phyloP scores from a whole-genome alignment of 2,888 invertebrate genomes.

The Electrophaes corylata region DNA sequence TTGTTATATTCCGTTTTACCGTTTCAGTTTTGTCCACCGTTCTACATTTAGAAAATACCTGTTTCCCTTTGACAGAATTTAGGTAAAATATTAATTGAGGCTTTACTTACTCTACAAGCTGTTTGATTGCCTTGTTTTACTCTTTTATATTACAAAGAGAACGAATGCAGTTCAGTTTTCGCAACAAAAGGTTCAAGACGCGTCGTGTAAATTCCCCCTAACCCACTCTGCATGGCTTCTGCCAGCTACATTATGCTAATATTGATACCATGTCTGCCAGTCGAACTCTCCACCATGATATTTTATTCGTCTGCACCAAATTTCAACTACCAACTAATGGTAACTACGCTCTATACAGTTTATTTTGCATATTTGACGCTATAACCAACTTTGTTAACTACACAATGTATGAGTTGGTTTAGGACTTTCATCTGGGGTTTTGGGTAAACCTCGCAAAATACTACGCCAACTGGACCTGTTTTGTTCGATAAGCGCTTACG shows the following conservation, averaged over 20 bases:
- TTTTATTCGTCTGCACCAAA: slow-evolving; percentile 68
- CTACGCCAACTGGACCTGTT: slow-evolving; percentile 52
- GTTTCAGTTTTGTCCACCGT: neutral
- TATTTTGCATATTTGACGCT: slow-evolving; percentile 59
- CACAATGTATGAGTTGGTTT: slow-evolving; percentile 51
- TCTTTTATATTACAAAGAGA: too few relatives aligned
- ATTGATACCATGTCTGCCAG: slow-evolving; percentile 65
- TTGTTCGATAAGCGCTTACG: slow-evolving; percentile 62
- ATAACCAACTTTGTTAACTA: slow-evolving; percentile 39
- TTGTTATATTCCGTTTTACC: neutral
- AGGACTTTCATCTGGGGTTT: slow-evolving; percentile 58
- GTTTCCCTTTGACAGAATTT: neutral
- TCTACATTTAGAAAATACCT: neutral
- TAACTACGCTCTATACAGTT: slow-evolving; percentile 55
- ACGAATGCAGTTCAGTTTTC: too few relatives aligned
- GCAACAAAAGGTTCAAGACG: neutral
- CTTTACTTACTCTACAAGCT: too few relatives aligned
- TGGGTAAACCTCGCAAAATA: slow-evolving; percentile 48
- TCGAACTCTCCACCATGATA: slow-evolving; percentile 55
- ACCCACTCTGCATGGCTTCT: slow-evolving; percentile 41
- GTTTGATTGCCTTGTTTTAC: too few relatives aligned
- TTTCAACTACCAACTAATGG: slow-evolving; percentile 57
- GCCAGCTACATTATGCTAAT: slow-evolving; percentile 72
- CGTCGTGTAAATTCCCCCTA: slow-evolving; percentile 25
- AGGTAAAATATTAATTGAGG: too few relatives aligned